phyloP scores from a whole-genome alignment of 2,888 invertebrate genomes.

The Platycheirus albimanus region DNA sequence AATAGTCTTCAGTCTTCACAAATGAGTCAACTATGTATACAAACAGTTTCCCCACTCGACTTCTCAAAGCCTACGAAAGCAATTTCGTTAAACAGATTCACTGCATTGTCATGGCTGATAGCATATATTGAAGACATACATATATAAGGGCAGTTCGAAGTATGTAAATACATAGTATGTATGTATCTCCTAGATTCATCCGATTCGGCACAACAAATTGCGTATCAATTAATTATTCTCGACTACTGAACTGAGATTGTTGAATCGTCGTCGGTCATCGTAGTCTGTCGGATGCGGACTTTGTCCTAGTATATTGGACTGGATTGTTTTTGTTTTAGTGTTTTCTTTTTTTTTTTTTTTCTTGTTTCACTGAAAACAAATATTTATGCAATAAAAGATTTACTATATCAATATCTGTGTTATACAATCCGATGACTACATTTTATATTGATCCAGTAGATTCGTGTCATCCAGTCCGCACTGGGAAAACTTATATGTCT shows the following conservation, averaged over 20 bases:
- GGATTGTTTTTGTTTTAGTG: too few relatives aligned
- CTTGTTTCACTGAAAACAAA: conserved; percentile 18
- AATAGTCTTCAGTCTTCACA: neutral
- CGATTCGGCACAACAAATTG: conserved; percentile 31
- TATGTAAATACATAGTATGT: neutral
- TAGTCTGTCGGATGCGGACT: conserved; percentile 2
- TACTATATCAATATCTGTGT: conserved; percentile 28
- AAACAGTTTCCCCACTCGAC: neutral
- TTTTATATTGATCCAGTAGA: conserved; percentile 15
- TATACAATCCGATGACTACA: conserved; percentile 9
- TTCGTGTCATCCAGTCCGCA: conserved; percentile 4
- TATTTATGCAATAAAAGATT: conserved; percentile 37
- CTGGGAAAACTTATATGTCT: conserved; percentile 18
- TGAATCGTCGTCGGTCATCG: conserved; percentile 2
- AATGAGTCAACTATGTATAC: neutral
- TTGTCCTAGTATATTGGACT: too few relatives aligned
- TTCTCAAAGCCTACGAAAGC: neutral
- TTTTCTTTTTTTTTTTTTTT: conserved; percentile 12
- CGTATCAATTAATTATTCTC: conserved; percentile 50
- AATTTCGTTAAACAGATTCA: neutral
- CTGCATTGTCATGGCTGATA: conserved; percentile 7
- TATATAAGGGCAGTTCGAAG: conserved; percentile 5
- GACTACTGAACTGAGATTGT: conserved; percentile 31
- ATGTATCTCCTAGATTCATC: neutral
- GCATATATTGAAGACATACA: conserved; percentile 10